A percentile compares a stretch with the other conserved stretches of the same genome.
These are phyloP conservation scores for Cecropterus lyciades DNA, from an alignment of 1,140 invertebrate genomes.

Conservation along the genomic window DNA sequence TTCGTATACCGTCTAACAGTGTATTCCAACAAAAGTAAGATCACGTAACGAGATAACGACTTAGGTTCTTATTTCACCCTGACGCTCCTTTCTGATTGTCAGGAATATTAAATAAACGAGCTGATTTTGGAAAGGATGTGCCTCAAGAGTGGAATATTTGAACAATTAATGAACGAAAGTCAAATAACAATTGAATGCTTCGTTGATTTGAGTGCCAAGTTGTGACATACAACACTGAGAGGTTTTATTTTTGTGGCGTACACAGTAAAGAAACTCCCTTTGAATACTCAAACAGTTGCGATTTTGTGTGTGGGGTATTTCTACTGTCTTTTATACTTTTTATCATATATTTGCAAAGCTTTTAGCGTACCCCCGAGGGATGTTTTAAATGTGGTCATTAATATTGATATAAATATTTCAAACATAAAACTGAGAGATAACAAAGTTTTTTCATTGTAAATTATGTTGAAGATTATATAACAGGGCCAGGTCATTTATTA, in stretches of 20 bases:
- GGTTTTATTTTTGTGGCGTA: constrained; percentile 30
- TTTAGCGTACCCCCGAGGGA: constrained; percentile 10
- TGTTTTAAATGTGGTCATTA: constrained; percentile 20
- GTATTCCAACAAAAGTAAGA: constrained; percentile 27
- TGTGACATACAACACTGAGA: constrained; percentile 39
- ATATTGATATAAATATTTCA: constrained; percentile 16
- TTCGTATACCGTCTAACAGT: constrained; percentile 13
- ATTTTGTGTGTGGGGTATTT: constrained; percentile 20
- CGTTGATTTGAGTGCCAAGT: constrained; percentile 53
- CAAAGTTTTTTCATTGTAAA: constrained; percentile 9
- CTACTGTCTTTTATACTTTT: constrained; percentile 11
- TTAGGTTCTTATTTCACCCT: constrained; percentile 58
- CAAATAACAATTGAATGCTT: constrained; percentile 54
- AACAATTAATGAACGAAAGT: constrained; percentile 64
- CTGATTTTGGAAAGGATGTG: constrained; percentile 56
- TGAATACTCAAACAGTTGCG: constrained; percentile 24
- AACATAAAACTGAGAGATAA: constrained; percentile 3
- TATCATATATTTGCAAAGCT: constrained; percentile 15
- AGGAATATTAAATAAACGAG: constrained; percentile 67
- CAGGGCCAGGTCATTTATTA: too few relatives aligned
- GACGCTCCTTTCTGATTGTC: constrained; percentile 60
- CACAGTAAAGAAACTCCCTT: constrained; percentile 16
- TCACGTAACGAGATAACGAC: constrained; percentile 61
- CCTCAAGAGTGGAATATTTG: constrained; percentile 48
- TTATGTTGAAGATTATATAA: background rate